Evolutionary conservation across 92 coral and sea anemone genomes (phyloP).

Genomic region (Porites divaricata): DNA sequence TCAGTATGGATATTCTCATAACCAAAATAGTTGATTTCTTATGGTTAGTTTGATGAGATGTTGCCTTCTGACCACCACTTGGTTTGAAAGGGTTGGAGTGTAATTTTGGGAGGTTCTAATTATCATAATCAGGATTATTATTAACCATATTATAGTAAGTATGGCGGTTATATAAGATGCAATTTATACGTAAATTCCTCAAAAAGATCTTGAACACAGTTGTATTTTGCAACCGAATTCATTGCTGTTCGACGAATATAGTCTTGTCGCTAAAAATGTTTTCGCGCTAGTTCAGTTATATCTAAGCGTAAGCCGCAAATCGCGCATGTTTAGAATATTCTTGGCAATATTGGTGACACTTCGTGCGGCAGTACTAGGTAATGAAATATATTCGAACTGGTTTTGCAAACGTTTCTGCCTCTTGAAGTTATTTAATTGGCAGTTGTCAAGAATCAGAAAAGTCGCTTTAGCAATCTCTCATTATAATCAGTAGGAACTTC

Average conservation of each 20-base stretch:
- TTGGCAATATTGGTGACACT: too few relatives aligned
- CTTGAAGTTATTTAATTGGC: too few relatives aligned
- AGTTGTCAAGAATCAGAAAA: too few relatives aligned
- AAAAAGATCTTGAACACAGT: not conserved
- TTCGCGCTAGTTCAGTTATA: not conserved
- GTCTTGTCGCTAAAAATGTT: not conserved
- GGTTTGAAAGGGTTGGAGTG: conserved; percentile 15
- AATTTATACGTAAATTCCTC: not conserved
- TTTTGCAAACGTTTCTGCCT: too few relatives aligned
- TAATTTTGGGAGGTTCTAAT: not conserved
- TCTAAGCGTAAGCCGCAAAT: too few relatives aligned
- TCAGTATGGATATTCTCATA: conserved; percentile 1
- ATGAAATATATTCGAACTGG: too few relatives aligned
- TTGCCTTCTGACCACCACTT: not conserved
- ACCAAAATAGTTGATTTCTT: too few relatives aligned
- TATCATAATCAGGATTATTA: not conserved
- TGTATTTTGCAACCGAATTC: not conserved
- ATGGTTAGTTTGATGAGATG: not conserved
- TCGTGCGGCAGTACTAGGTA: too few relatives aligned
- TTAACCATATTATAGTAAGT: not conserved
- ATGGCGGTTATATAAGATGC: not conserved
- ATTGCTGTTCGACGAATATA: not conserved
- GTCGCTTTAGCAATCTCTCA: too few relatives aligned
- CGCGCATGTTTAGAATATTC: too few relatives aligned
- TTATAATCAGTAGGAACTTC: too few relatives aligned